These are phyloP conservation scores for Luehdorfia chinensis DNA, from an alignment of 1,140 invertebrate species.

Conservation along the genomic window DNA sequence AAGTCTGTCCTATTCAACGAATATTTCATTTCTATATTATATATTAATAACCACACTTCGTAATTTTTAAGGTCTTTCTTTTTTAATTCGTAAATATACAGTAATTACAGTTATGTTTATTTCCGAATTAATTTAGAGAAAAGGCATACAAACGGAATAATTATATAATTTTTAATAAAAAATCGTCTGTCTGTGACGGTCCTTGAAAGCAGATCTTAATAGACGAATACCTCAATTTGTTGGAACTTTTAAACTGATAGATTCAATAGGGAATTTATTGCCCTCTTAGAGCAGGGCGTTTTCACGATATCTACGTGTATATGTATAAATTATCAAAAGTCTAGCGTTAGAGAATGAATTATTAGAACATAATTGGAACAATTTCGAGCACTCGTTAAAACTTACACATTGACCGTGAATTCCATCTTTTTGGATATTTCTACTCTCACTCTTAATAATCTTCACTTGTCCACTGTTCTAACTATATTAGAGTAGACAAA, in stretches of 20 bases:
- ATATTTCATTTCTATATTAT: constrained; percentile 10
- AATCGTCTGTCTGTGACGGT: too few species aligned
- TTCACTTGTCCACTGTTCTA: constrained; percentile 65
- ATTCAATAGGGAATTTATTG: constrained; percentile 22
- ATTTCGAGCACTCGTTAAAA: constrained; percentile 75
- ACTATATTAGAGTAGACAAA: constrained; percentile 59
- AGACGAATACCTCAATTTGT: constrained; percentile 10
- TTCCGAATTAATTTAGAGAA: too few species aligned
- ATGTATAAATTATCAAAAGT: constrained; percentile 68
- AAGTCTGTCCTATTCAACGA: constrained; percentile 13
- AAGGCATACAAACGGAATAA: too few species aligned
- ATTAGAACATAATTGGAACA: constrained; percentile 74
- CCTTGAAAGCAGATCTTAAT: constrained; percentile 1
- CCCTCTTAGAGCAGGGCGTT: constrained; percentile 30
- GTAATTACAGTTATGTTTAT: too few species aligned
- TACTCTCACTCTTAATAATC: constrained; percentile 60
- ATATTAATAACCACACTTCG: background rate
- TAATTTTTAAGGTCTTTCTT: too few species aligned
- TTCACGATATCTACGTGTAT: constrained; percentile 54
- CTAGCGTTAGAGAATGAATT: constrained; percentile 73
- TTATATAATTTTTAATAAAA: too few species aligned
- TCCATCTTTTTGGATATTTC: constrained; percentile 67
- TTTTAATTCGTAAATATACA: too few species aligned
- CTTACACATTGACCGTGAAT: constrained; percentile 73
- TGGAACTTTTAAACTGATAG: constrained; percentile 16